These are phyloP conservation scores for Stenodema calcarata DNA, from an alignment of 2,888 invertebrate genomes.

Conservation along the genomic window DNA sequence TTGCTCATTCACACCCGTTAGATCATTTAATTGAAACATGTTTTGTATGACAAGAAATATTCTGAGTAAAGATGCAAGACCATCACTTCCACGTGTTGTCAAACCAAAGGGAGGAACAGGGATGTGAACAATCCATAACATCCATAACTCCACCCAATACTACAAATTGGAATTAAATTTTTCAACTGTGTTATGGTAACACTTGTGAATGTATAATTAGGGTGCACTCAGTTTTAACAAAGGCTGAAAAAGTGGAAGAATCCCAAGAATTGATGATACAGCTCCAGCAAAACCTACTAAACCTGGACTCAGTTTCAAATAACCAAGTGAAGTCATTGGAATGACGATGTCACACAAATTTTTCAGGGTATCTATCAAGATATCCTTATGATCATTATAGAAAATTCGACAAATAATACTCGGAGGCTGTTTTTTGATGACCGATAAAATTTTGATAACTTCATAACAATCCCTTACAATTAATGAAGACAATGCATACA, in stretches of 20 bases:
- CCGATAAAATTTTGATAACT: slow-evolving; percentile 63
- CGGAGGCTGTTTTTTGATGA: neutral
- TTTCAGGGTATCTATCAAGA: slow-evolving; percentile 82
- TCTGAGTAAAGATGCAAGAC: too few species aligned
- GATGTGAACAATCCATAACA: too few species aligned
- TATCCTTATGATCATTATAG: slow-evolving; percentile 66
- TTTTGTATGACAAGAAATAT: too few species aligned
- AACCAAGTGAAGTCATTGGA: slow-evolving; percentile 81
- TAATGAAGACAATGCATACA: slow-evolving; percentile 81
- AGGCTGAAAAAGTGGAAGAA: slow-evolving; percentile 62
- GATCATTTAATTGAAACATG: too few species aligned
- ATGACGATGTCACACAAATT: slow-evolving; percentile 88
- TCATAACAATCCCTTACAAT: slow-evolving; percentile 85
- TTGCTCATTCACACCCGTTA: too few species aligned
- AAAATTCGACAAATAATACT: neutral
- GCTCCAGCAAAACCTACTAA: slow-evolving; percentile 80
- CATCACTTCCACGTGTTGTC: too few species aligned
- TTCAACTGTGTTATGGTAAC: too few species aligned
- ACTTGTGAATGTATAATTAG: neutral
- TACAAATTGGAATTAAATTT: too few species aligned
- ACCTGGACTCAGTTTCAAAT: slow-evolving; percentile 78
- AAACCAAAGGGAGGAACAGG: too few species aligned
- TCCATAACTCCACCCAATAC: too few species aligned
- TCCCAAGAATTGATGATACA: slow-evolving; percentile 80
- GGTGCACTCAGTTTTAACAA: neutral